A percentile compares a stretch with the other conserved stretches of the same genome.
phyloP scores from a whole-genome alignment of 2,113 vertebrate genomes.

The Pterocles orientalis region DNA sequence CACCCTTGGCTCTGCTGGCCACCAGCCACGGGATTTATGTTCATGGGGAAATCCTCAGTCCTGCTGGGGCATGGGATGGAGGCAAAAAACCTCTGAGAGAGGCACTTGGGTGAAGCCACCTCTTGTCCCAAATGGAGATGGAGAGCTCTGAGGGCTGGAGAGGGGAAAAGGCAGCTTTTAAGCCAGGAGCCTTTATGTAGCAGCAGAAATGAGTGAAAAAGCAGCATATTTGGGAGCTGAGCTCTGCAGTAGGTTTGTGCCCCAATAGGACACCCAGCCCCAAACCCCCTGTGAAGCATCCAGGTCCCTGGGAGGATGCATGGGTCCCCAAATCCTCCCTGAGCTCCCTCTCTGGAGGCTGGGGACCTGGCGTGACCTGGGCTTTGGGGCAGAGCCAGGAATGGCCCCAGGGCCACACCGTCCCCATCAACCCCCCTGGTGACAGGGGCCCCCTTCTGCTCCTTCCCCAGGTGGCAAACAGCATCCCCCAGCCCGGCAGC shows the following conservation, averaged over 20 bases:
- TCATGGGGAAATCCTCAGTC: background rate
- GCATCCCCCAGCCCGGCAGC: background rate
- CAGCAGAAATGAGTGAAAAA: background rate
- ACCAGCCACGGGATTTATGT: background rate
- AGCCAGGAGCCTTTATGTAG: background rate
- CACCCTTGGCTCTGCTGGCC: background rate
- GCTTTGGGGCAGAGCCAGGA: background rate
- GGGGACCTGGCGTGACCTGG: background rate
- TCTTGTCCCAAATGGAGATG: background rate
- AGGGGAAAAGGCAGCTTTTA: background rate
- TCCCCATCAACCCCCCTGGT: background rate
- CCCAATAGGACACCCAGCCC: background rate
- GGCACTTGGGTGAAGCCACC: background rate
- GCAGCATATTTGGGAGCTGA: background rate
- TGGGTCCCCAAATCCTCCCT: background rate
- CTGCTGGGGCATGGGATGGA: background rate
- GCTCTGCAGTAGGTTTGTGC: background rate
- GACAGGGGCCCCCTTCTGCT: background rate
- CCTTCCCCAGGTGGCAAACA: background rate
- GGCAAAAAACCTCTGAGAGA: background rate
- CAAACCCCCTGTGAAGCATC: accelerated
- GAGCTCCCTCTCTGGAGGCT: background rate
- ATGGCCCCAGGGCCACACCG: accelerated
- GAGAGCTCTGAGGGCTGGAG: background rate
- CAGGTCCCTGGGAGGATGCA: background rate